Evolutionary conservation across 2,888 invertebrate genomes (phyloP), one percentile per base, ranked within the genome.

Genomic region (Drosophila pseudotakahashii): DNA sequence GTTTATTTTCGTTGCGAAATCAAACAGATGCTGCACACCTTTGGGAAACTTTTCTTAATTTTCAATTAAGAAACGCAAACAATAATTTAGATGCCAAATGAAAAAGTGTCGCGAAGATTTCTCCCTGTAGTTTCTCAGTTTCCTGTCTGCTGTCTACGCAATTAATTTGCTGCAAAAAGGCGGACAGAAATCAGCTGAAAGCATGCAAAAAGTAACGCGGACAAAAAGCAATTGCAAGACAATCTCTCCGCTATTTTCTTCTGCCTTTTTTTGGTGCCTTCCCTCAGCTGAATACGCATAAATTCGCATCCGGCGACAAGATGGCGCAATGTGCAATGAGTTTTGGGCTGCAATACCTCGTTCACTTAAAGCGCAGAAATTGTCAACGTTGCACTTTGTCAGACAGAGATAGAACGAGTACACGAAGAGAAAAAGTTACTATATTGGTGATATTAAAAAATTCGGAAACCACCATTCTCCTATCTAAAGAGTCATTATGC

Each of bases 221-320:
- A 48, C 70, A 63, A 51, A 73, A 59, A 59, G 61, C 55, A 71
- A 57, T 70, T 70, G 72, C 70, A 62, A 59, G 58, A 62, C 61
- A 44, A 63, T 60, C 54, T 57, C 47, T 32, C 32, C 41, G 52
- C 58, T 23, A 19, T 32, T 7, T 64, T 48, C 30, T 51, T 59
- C 7, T 41, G 11, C 44, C 47, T 37, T 41, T 59, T 47, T 54
- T 60, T 23, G 52, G 66, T 68, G 63, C 45, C 52, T 67, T 48
- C 53, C 69, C 71, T 63, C 53, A 78, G 81, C 86, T 85, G 86
- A 88, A 83, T 81, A 81, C 81, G 82, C 86, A 88, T 87, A 81
- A 88, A 88, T 88, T 88, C 80, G 76, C 83, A 83, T 85, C 88
- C 83, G 81, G 77, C 81, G 86, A 86, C 88, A 85, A 83, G 81